A percentile compares a stretch with the other conserved stretches of the same genome.
Conservation (phyloP, 2,797 vertebrate species). For the Pseudochaenichthys georgianus region DNA sequence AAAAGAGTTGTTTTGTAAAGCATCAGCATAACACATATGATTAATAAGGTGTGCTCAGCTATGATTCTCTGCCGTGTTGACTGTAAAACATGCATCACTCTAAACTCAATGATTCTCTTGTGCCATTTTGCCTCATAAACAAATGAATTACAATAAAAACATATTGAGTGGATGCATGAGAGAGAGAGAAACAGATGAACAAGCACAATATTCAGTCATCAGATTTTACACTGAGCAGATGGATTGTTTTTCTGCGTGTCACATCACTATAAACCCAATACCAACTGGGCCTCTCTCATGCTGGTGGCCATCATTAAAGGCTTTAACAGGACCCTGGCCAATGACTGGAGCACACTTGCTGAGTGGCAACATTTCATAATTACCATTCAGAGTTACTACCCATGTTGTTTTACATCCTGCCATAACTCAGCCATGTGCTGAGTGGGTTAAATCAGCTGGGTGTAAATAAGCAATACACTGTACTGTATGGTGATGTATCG, state of each 20-base stretch:
- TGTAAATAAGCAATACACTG: conserved; percentile 51
- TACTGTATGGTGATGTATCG: conserved; percentile 40
- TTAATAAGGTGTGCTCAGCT: background rate
- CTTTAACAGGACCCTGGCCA: conserved; percentile 60
- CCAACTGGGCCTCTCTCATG: conserved; percentile 8
- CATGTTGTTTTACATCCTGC: conserved; percentile 68
- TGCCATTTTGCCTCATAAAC: conserved; percentile 2
- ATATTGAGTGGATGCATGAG: background rate
- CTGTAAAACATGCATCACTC: background rate
- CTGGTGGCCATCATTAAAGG: conserved; percentile 46
- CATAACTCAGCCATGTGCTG: conserved; percentile 67
- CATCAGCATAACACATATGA: background rate
- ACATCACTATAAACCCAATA: conserved; percentile 39
- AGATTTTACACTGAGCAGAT: conserved; percentile 30
- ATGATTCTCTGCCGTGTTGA: background rate
- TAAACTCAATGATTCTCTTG: background rate
- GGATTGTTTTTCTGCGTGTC: conserved; percentile 20
- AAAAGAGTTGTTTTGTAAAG: background rate
- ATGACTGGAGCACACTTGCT: conserved; percentile 59
- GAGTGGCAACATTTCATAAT: conserved; percentile 71
- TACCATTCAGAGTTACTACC: conserved; percentile 56
- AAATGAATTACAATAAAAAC: background rate
- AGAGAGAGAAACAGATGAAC: conserved; percentile 13
- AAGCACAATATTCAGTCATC: conserved; percentile 18
- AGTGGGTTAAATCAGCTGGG: conserved; percentile 56